Percentiles rank a stretch among this genome's conserved stretches.
phyloP scores from a whole-genome alignment of 2,113 vertebrate genomes.

The Oryzias woworae region DNA sequence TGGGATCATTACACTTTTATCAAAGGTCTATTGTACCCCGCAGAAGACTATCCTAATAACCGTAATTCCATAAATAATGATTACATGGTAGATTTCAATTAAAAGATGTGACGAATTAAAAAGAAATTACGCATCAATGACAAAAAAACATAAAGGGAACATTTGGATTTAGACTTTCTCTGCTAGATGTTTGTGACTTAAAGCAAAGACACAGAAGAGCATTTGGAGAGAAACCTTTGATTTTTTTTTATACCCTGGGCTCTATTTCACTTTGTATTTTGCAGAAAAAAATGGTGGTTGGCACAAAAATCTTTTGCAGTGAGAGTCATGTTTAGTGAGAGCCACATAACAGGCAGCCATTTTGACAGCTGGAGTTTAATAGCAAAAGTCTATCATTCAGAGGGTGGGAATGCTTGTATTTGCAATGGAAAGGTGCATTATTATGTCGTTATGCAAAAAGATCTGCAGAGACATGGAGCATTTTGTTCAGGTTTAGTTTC shows the following conservation, averaged over 20 bases:
- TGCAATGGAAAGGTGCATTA: neutral
- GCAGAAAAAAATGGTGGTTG: neutral
- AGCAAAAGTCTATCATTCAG: neutral
- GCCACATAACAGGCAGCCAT: neutral
- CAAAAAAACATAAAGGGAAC: slow-evolving; percentile 16
- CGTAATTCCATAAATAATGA: slow-evolving; percentile 47
- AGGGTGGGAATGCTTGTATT: slow-evolving; percentile 1
- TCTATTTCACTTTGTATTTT: neutral
- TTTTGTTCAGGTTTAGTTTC: neutral
- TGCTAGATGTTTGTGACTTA: neutral
- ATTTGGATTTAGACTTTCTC: slow-evolving; percentile 17
- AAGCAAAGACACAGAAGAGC: neutral
- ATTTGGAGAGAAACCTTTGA: neutral
- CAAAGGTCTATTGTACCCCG: slow-evolving; percentile 28
- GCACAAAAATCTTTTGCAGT: neutral
- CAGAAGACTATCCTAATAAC: slow-evolving; percentile 33
- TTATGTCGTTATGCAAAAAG: neutral
- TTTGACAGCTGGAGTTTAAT: slow-evolving; percentile 8
- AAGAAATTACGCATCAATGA: slow-evolving; percentile 9
- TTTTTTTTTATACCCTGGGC: neutral
- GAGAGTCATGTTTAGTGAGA: neutral
- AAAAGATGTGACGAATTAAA: slow-evolving; percentile 7
- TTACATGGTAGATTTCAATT: slow-evolving; percentile 7
- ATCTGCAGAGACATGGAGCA: neutral
- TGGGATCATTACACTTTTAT: slow-evolving; percentile 43